Percentiles rank a stretch among this genome's conserved stretches.
phyloP scores from a whole-genome alignment of 2,113 vertebrate species.

The Crotalus helleri region DNA sequence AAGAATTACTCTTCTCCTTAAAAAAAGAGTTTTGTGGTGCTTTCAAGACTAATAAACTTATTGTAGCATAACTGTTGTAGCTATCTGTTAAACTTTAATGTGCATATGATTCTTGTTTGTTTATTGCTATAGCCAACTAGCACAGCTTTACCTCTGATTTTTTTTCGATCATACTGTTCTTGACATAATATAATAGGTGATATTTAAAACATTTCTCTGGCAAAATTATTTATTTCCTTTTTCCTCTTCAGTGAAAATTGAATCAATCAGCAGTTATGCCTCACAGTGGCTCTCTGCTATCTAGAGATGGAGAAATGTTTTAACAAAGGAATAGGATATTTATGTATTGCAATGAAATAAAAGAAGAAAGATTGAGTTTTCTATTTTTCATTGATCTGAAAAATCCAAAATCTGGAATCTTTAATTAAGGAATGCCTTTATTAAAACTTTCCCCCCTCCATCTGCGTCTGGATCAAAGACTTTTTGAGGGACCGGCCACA shows the following conservation, averaged over 20 bases:
- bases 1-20: neutral
- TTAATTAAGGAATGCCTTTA: neutral
- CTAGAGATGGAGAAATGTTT: neutral
- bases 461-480: no score
- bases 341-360: neutral
- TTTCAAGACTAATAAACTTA: neutral
- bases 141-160: neutral
- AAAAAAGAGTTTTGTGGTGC: neutral
- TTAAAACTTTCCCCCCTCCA: neutral
- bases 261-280: slow-evolving; percentile 6
- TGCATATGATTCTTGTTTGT: neutral
- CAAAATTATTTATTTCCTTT: slow-evolving; percentile 3
- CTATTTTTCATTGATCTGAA: neutral
- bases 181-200: neutral
- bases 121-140: neutral
- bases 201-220: slow-evolving; percentile 12
- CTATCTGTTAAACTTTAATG: neutral
- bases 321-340: neutral
- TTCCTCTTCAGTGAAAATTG: neutral
- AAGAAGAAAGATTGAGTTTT: neutral
- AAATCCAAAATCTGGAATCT: neutral
- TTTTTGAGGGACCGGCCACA: no score
- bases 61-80: neutral
- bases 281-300: neutral
- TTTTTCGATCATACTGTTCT: neutral